A percentile compares a stretch with the other conserved stretches of the same genome.
These are phyloP conservation scores for Meta bourneti DNA, from an alignment of 2,888 invertebrate species.

Conservation along the genomic window DNA sequence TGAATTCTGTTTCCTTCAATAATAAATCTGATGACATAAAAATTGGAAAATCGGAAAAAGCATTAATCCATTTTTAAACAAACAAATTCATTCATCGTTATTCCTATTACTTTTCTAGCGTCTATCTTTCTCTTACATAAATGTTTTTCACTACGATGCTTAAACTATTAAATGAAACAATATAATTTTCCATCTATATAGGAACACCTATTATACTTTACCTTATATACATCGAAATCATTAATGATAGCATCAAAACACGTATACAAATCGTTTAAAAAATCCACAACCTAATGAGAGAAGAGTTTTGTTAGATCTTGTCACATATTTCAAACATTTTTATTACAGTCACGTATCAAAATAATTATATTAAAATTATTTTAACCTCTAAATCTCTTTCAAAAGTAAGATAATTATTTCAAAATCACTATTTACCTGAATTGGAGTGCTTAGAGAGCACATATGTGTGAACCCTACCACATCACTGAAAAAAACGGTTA, in stretches of 20 bases:
- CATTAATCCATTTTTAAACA: too few species aligned
- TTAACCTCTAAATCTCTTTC: background rate
- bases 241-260: conserved; percentile 78
- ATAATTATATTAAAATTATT: background rate
- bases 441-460: conserved; percentile 82
- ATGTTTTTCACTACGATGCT: background rate
- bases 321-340: background rate
- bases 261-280: conserved; percentile 78
- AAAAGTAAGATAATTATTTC: background rate
- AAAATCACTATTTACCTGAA: conserved; percentile 79
- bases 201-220: background rate
- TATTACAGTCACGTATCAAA: background rate
- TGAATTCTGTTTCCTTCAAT: too few species aligned
- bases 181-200: too few species aligned
- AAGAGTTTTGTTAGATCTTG: background rate
- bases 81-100: background rate
- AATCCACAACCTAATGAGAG: conserved; percentile 83
- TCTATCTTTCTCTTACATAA: background rate
- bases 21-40: too few species aligned
- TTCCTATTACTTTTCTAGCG: background rate
- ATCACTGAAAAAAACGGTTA: conserved; percentile 82
- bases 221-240: conserved; percentile 78
- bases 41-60: too few species aligned
- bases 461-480: conserved; percentile 83
- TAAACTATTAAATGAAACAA: too few species aligned